Conservation (phyloP, 2,113 vertebrate species). For the Lycaon pictus region DNA sequence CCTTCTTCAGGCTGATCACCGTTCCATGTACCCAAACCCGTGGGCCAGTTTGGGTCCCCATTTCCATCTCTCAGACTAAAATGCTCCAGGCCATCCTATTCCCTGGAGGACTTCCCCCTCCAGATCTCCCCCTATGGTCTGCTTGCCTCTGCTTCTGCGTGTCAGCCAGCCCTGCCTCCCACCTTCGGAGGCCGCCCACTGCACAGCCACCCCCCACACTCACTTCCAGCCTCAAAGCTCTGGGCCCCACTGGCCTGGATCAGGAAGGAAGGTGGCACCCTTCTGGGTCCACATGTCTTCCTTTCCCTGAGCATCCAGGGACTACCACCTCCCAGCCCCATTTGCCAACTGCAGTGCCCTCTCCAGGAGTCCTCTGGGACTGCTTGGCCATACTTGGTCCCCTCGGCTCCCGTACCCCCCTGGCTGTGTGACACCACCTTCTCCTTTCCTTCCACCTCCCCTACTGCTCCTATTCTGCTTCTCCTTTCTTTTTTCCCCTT, state of each 20-base stretch:
- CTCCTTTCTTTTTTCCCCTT: background rate
- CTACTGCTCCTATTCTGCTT: background rate
- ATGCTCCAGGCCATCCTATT: too few species aligned
- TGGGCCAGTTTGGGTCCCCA: background rate
- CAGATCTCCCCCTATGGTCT: background rate
- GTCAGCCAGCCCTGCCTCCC: background rate
- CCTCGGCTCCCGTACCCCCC: background rate
- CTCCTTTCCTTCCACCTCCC: background rate
- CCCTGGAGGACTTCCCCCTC: too few species aligned
- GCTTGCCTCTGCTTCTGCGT: background rate
- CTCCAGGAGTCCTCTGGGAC: background rate
- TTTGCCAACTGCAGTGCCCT: fast-evolving
- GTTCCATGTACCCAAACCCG: background rate
- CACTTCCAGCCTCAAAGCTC: too few species aligned
- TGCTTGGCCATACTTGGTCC: background rate
- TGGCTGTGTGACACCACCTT: background rate
- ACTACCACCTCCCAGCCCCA: too few species aligned
- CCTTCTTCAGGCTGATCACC: background rate
- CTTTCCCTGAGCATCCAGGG: background rate
- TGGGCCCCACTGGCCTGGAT: background rate
- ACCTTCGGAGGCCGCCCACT: background rate
- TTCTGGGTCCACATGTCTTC: background rate
- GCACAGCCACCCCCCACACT: fast-evolving
- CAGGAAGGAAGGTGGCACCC: background rate
- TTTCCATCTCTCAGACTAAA: background rate